phyloP scores from a whole-genome alignment of 2,113 vertebrate species.

The Lutjanus erythropterus region DNA sequence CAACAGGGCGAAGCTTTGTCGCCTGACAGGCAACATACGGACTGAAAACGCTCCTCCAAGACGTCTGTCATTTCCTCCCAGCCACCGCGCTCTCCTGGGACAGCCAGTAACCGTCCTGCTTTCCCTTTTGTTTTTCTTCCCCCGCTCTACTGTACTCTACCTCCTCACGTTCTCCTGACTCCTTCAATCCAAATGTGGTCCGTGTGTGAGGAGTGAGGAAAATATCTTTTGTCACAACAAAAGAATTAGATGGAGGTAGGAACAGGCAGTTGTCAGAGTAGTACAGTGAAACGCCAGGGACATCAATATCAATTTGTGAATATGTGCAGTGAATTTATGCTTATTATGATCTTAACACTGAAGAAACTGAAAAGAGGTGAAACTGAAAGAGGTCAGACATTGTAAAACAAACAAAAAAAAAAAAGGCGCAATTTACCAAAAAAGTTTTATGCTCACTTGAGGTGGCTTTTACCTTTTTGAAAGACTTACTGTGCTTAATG shows the following conservation, averaged over 20 bases:
- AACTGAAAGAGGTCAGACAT: too few species aligned
- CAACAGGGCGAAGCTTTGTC: conserved; percentile 61
- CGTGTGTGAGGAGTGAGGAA: neutral
- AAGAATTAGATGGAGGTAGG: neutral
- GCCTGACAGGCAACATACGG: conserved; percentile 67
- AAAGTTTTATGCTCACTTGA: too few species aligned
- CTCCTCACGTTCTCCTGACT: neutral
- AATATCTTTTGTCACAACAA: neutral
- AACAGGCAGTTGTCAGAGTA: neutral
- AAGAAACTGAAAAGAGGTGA: too few species aligned
- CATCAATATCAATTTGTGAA: too few species aligned
- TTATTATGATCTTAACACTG: too few species aligned
- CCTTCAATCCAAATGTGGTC: neutral
- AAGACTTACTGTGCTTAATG: too few species aligned
- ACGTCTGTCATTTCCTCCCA: conserved; percentile 55
- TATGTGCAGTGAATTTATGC: too few species aligned
- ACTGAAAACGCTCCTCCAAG: conserved; percentile 32
- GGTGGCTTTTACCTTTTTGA: too few species aligned
- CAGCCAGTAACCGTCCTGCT: conserved; percentile 2
- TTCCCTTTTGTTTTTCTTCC: neutral
- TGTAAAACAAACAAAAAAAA: too few species aligned
- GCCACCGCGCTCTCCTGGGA: conserved; percentile 47
- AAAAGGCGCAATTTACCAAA: too few species aligned
- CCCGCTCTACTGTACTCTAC: neutral
- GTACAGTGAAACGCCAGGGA: neutral